Conservation (phyloP, 2,113 vertebrate genomes). For the Hystrix brachyura region DNA sequence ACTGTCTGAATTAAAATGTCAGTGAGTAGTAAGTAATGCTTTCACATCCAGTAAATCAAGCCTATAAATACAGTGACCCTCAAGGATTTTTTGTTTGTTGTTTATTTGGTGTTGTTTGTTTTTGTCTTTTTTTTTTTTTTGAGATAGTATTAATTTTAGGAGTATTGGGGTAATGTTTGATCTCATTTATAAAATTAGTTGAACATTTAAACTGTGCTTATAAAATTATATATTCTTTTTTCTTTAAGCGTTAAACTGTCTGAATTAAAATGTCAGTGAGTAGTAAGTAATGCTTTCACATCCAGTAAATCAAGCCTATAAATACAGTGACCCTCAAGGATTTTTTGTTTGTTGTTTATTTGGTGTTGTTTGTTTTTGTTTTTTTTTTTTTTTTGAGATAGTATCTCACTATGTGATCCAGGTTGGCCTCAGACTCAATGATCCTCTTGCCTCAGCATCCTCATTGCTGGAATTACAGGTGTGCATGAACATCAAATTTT, state of each 20-base stretch:
- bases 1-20: slow-evolving; percentile 14
- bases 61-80: background rate
- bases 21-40: background rate
- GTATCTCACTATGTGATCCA: background rate
- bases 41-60: background rate
- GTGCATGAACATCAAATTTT: background rate
- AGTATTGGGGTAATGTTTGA: slow-evolving; percentile 23
- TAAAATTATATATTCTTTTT: background rate
- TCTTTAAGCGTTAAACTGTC: slow-evolving; percentile 20
- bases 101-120: background rate
- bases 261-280: background rate
- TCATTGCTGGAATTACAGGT: background rate
- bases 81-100: background rate
- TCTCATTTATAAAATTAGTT: slow-evolving; percentile 28
- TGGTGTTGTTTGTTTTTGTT: background rate
- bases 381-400: background rate
- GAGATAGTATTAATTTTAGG: slow-evolving; percentile 45
- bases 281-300: slow-evolving; percentile 38
- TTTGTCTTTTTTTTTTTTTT: background rate
- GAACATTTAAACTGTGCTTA: background rate
- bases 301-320: background rate
- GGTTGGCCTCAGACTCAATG: background rate
- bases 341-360: background rate
- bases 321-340: background rate
- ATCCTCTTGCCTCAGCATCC: background rate